Conservation (phyloP, 2,113 vertebrate species). For the Prionailurus viverrinus region DNA sequence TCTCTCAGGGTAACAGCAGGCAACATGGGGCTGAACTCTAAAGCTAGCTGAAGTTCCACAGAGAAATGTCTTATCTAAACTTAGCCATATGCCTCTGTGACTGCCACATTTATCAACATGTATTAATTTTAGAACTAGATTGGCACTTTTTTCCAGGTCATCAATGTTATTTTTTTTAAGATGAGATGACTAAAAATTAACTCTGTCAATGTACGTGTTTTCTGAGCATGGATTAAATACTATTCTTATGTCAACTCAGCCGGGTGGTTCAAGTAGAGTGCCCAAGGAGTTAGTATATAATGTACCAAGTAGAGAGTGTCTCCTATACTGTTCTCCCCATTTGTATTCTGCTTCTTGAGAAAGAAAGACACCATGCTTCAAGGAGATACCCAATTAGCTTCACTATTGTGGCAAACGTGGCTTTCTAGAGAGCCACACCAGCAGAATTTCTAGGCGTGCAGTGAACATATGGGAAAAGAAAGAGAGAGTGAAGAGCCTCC, state of each 20-base stretch:
- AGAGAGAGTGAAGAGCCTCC: neutral
- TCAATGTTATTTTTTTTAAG: neutral
- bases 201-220: neutral
- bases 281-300: neutral
- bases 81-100: neutral
- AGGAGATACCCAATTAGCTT: neutral
- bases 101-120: neutral
- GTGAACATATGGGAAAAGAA: neutral
- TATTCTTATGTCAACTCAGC: neutral
- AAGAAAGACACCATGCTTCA: neutral
- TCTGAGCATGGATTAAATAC: neutral
- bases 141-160: neutral
- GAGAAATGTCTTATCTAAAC: neutral
- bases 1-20: neutral
- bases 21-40: fast-evolving
- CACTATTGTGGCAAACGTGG: neutral
- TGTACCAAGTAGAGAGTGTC: neutral
- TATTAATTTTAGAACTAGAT: slow-evolving; percentile 14
- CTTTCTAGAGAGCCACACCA: neutral
- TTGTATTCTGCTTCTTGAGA: neutral
- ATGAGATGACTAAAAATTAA: neutral
- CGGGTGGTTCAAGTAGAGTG: neutral
- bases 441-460: neutral
- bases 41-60: neutral
- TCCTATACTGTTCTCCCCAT: neutral